phyloP scores from a whole-genome alignment of 2,797 vertebrate species.

The Sebastes minor region DNA sequence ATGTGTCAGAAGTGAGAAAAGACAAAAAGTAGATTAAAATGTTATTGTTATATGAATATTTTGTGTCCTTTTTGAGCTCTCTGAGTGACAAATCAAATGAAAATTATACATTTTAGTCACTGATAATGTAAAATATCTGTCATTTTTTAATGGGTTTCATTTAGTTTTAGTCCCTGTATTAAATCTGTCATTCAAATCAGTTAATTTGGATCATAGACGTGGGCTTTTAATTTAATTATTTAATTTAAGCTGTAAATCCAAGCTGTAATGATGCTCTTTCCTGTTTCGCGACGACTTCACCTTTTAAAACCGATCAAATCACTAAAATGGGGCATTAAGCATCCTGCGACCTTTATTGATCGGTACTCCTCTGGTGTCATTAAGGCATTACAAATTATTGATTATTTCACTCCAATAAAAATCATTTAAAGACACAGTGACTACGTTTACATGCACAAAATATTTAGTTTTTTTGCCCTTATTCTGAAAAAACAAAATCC shows the following conservation, averaged over 20 bases:
- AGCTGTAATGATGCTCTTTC: background rate
- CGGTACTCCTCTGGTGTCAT: rapidly evolving
- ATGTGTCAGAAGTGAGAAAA: background rate
- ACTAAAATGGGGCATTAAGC: background rate
- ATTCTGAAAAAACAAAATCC: too few relatives aligned
- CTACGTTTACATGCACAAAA: too few relatives aligned
- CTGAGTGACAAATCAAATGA: background rate
- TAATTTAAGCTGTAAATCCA: background rate
- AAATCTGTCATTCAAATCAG: background rate
- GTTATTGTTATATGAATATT: background rate
- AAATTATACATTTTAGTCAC: background rate
- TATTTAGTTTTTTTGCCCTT: too few relatives aligned
- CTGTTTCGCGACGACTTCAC: background rate
- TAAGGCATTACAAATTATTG: background rate
- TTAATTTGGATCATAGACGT: too few relatives aligned
- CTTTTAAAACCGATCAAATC: background rate
- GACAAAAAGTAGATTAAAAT: background rate
- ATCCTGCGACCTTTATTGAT: background rate
- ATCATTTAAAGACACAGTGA: background rate
- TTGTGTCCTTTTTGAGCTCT: background rate
- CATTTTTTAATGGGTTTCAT: background rate
- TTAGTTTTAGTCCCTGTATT: background rate
- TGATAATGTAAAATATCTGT: background rate
- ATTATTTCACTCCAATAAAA: background rate
- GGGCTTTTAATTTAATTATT: background rate